These are phyloP conservation scores for Sebastes nivosus DNA, from an alignment of 2,797 vertebrate species.

Conservation along the genomic window DNA sequence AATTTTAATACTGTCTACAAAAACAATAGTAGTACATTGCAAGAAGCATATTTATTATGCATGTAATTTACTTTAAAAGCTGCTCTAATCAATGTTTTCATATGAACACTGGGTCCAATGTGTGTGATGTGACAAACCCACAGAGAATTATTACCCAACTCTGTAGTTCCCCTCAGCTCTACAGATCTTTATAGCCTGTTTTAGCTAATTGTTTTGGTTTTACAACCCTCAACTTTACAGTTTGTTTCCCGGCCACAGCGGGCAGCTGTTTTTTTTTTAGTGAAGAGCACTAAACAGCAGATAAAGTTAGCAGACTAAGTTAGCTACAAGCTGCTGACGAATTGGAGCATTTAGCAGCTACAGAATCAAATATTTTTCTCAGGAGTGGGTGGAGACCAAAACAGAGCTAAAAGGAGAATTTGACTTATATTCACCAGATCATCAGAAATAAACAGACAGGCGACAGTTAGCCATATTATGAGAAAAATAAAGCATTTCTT, in stretches of 20 bases:
- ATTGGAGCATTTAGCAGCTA: not conserved
- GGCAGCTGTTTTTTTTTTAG: constrained; percentile 7
- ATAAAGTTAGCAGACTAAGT: not conserved
- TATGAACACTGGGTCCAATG: not conserved
- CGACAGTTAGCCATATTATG: not conserved
- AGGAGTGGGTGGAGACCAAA: not conserved
- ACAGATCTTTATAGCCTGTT: constrained; percentile 40
- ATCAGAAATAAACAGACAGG: not conserved
- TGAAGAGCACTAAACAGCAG: constrained; percentile 1
- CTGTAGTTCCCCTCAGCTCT: not conserved
- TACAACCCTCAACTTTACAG: constrained; percentile 37
- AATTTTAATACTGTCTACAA: not conserved
- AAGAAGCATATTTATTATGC: not conserved
- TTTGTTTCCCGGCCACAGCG: constrained; percentile 23
- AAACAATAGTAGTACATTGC: not conserved
- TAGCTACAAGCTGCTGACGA: not conserved
- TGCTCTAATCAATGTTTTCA: constrained; percentile 15
- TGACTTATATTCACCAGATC: not conserved
- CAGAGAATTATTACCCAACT: constrained; percentile 7
- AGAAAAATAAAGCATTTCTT: not conserved
- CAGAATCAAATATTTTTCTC: not conserved
- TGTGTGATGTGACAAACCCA: constrained; percentile 1
- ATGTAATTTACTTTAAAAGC: not conserved
- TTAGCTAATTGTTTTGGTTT: constrained; percentile 52
- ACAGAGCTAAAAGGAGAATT: not conserved